A percentile compares a stretch with the other conserved stretches of the same genome.
phyloP scores from a whole-genome alignment of 2,888 invertebrate species.

The Ormyrus labotus region DNA sequence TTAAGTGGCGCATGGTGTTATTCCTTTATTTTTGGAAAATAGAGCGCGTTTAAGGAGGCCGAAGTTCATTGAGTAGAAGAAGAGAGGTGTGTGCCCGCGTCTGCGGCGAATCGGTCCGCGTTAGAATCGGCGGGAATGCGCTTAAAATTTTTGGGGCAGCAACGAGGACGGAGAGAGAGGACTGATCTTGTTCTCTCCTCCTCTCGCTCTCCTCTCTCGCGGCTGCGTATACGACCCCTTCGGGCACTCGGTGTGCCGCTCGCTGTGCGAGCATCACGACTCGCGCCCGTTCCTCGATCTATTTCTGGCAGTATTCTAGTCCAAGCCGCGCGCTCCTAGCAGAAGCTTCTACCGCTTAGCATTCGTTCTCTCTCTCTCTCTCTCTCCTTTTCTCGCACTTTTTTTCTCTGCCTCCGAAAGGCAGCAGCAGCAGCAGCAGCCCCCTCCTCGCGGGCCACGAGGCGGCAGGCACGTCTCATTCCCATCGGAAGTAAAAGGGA shows the following conservation, averaged over 20 bases:
- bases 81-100: background rate
- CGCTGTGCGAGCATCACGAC: background rate
- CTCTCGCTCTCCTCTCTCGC: background rate
- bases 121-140: background rate
- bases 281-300: slow-evolving; percentile 23
- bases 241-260: background rate
- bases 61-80: slow-evolving; percentile 5
- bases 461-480: background rate
- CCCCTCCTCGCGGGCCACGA: background rate
- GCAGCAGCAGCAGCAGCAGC: too few relatives aligned
- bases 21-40: slow-evolving; percentile 38
- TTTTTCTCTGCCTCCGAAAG: too few relatives aligned
- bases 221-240: background rate
- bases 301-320: slow-evolving; percentile 53
- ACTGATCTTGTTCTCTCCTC: background rate
- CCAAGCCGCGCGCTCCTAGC: slow-evolving; percentile 42
- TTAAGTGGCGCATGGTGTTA: background rate
- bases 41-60: slow-evolving; percentile 17
- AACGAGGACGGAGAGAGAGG: too few relatives aligned
- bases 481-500: background rate
- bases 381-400: too few relatives aligned
- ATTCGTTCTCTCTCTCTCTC: slow-evolving; percentile 9
- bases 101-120: background rate
- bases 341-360: slow-evolving; percentile 24
- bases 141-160: too few relatives aligned